Conservation (phyloP, 2,797 vertebrate genomes). For the Pangasius mekongensis region DNA sequence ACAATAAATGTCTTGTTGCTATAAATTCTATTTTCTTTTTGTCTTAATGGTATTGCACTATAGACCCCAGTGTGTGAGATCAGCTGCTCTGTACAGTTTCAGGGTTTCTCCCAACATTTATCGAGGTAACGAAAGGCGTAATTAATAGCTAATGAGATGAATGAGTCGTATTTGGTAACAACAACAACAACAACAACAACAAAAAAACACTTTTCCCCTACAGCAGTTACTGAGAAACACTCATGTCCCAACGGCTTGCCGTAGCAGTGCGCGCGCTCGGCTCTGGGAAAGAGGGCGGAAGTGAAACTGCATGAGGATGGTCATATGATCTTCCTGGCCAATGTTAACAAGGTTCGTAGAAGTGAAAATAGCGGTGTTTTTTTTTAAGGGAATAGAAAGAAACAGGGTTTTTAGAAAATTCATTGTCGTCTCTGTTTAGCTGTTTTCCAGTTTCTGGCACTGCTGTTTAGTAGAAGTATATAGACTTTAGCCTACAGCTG, state of each 20-base stretch:
- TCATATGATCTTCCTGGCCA: neutral
- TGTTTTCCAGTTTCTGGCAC: neutral
- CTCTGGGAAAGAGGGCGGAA: neutral
- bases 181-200: neutral
- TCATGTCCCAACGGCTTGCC: neutral
- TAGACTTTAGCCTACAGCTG: too few relatives aligned
- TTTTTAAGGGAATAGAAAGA: neutral
- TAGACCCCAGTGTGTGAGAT: neutral
- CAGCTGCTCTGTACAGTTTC: neutral
- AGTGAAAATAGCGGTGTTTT: neutral
- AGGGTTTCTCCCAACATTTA: neutral
- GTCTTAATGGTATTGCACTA: neutral
- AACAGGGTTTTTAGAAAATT: neutral
- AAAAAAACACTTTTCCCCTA: neutral
- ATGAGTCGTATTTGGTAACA: neutral
- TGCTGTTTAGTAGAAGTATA: neutral
- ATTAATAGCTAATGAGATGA: neutral
- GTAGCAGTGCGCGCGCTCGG: neutral
- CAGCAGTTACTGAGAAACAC: neutral
- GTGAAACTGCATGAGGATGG: neutral
- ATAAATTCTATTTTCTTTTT: neutral
- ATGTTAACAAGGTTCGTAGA: constrained; percentile 31
- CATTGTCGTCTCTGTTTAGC: neutral
- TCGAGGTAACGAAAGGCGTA: neutral
- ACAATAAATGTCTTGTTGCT: neutral